A percentile compares a stretch with the other conserved stretches of the same genome.
These are phyloP conservation scores for Lytechinus variegatus DNA, from an alignment of 35 echinoderm and acorn worm genomes.

Conservation along the genomic window DNA sequence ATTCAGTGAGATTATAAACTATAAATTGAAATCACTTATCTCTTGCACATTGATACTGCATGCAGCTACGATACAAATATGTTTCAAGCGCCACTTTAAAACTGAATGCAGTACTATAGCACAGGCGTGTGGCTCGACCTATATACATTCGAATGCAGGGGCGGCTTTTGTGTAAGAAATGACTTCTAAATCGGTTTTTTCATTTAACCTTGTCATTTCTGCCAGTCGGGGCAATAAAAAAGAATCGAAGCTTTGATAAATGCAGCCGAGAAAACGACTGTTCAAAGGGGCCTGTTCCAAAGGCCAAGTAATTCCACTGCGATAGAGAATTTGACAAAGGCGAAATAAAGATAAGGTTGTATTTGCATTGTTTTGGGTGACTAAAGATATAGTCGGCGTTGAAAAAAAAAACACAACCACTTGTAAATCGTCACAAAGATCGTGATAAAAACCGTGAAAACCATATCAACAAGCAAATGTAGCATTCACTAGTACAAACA, in stretches of 20 bases:
- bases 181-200: constrained; percentile 25
- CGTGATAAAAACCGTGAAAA: background rate
- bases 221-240: constrained; percentile 40
- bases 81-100: background rate
- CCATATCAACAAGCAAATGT: background rate
- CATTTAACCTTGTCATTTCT: constrained; percentile 34
- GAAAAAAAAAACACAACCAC: background rate
- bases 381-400: background rate
- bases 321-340: background rate
- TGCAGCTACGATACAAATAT: background rate
- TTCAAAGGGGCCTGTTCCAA: constrained; percentile 23
- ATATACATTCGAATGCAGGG: constrained; percentile 10
- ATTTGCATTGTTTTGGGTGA: constrained; percentile 35
- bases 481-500: background rate
- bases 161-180: background rate
- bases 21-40: background rate
- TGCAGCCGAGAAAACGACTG: background rate
- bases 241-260: constrained; percentile 36
- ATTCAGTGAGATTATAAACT: background rate
- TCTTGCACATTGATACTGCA: background rate
- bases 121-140: background rate
- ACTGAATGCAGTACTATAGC: background rate
- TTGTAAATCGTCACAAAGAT: background rate
- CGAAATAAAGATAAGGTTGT: constrained; percentile 31
- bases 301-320: background rate